A percentile compares a stretch with the other conserved stretches of the same genome.
phyloP scores from a whole-genome alignment of 2,888 invertebrate genomes.

The Myathropa florea region DNA sequence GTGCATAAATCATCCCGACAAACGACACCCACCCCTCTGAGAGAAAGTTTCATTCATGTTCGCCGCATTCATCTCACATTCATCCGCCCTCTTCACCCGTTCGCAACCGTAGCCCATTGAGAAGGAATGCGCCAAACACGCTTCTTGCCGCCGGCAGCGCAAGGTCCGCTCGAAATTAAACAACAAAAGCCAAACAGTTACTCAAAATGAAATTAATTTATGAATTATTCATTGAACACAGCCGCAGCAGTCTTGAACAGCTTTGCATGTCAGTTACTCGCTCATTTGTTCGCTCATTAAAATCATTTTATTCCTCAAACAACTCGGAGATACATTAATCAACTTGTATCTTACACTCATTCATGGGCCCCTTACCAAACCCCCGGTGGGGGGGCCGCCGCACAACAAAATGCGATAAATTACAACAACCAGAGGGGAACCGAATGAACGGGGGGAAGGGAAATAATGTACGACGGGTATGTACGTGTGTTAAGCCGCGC shows the following conservation, averaged over 20 bases:
- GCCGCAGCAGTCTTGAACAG: conserved; percentile 2
- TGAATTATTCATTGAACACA: conserved; percentile 60
- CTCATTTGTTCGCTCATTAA: conserved; percentile 70
- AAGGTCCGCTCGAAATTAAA: conserved; percentile 33
- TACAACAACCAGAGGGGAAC: conserved; percentile 32
- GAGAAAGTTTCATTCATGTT: conserved; percentile 32
- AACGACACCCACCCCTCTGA: background rate
- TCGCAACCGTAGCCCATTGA: background rate
- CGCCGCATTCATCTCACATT: background rate
- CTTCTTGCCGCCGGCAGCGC: background rate
- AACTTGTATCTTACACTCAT: conserved; percentile 58
- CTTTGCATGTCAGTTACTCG: conserved; percentile 57
- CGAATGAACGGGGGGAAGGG: background rate
- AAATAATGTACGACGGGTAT: background rate
- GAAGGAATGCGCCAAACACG: conserved; percentile 4
- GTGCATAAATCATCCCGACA: conserved; percentile 11
- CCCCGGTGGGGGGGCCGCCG: conserved; percentile 19
- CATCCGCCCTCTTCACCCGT: too few relatives aligned
- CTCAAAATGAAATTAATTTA: conserved; percentile 56
- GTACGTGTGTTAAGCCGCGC: background rate
- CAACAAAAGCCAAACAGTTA: conserved; percentile 43
- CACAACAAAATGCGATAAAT: conserved; percentile 53
- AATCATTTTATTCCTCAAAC: conserved; percentile 66
- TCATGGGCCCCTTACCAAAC: background rate
- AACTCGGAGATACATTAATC: conserved; percentile 69